Evolutionary conservation across 2,888 invertebrate species (phyloP), one percentile per base, ranked within the genome.

Genomic region (Coleophora flavipennella): DNA sequence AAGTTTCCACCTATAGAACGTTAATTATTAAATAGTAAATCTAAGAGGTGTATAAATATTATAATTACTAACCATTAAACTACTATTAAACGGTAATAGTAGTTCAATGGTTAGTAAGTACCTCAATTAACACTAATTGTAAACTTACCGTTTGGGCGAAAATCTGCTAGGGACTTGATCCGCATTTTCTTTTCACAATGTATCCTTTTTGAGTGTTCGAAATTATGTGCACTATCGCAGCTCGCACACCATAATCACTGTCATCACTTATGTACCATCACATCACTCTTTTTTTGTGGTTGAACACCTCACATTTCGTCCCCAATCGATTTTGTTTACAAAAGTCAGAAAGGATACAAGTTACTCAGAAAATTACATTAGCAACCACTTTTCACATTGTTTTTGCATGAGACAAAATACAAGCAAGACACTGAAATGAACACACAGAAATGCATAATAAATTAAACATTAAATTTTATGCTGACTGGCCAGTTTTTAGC

Each of bases 361-460:
- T 67, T 83, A 79, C 77, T 79, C 50, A 56, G 81, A 80, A 78
- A 77, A 68, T 62, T 56, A 53, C 55, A 61, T 77, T 85, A 86
- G 78, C 86, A 86, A 78, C 86, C 86, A 86, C 86, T 86, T 77
- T 83, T 77, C 79, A 83, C 84, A 84, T 84, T 84, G 81, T 83
- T 81, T 81, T 83, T 83, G 80, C 80, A 74, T 80, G 68, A 66
- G 67, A 77, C 84, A 84, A 79, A 77, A 84, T 78, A 78, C 84
- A 84, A 84, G 84, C 76, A 84, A 84, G 77, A 73, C 72, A 83
- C 84, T 84, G 80, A 52, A 80, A 80, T 44, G 55, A 55, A 20
- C 20, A 20, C 20, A 20, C 3, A 20, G 6, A 6, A 20, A n/a
- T n/a, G n/a, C n/a, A n/a, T n/a, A 4, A 20, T 20, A 4, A 50